A percentile compares a stretch with the other conserved stretches of the same genome.
These are phyloP conservation scores for Tauraco erythrolophus DNA, from an alignment of 2,113 vertebrate genomes.

Conservation along the genomic window DNA sequence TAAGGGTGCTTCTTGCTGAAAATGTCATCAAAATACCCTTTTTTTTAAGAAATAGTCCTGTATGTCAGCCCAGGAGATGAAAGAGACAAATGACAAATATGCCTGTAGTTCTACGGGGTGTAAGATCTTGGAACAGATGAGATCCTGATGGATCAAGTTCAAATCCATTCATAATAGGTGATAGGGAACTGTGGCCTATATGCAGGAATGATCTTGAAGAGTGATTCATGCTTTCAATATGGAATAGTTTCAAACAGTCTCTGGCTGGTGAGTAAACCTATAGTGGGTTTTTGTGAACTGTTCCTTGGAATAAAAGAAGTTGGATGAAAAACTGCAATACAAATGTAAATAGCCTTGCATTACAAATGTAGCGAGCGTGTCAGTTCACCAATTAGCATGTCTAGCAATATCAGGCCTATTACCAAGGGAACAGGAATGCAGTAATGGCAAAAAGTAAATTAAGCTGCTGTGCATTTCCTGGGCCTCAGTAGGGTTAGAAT, in stretches of 20 bases:
- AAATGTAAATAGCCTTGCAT: not conserved
- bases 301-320: not conserved
- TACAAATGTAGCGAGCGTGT: fast-evolving
- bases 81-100: not conserved
- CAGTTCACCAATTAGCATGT: not conserved
- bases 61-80: not conserved
- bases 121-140: not conserved
- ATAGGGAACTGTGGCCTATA: not conserved
- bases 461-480: not conserved
- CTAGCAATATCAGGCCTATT: not conserved
- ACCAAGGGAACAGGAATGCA: not conserved
- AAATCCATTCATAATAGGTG: not conserved
- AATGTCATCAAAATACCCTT: not conserved
- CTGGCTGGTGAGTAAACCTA: not conserved
- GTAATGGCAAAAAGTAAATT: not conserved
- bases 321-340: not conserved
- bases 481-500: not conserved
- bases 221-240: not conserved
- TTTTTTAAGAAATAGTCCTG: not conserved
- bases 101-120: not conserved
- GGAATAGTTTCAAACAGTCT: not conserved
- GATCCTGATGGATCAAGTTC: not conserved
- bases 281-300: not conserved
- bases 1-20: not conserved
- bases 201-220: not conserved